These are phyloP conservation scores for Gasterosteus nipponicus DNA, from an alignment of 2,113 vertebrate genomes.

Conservation along the genomic window DNA sequence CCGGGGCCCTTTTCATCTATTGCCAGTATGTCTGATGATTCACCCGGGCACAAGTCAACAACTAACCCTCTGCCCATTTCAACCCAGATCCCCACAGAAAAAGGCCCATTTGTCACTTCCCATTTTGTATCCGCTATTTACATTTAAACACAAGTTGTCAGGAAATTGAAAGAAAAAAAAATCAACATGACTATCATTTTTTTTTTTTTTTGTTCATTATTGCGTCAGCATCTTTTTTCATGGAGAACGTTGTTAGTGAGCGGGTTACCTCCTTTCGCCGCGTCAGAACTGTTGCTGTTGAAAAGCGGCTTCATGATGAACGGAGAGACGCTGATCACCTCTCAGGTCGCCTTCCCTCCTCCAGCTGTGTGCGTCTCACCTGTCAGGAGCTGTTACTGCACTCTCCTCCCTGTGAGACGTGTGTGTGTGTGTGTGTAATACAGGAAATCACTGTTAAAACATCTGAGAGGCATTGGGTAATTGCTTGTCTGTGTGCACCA, in stretches of 20 bases:
- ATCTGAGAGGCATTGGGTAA: not conserved
- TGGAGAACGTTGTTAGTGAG: not conserved
- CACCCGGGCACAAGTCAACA: conserved; percentile 30
- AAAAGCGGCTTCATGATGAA: conserved; percentile 57
- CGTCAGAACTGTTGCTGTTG: conserved; percentile 38
- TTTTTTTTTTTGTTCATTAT: not conserved
- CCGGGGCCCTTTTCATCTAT: conserved; percentile 39
- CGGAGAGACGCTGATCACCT: conserved; percentile 32
- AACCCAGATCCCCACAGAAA: not conserved
- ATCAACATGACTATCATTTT: no score
- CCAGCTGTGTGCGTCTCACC: conserved; percentile 55
- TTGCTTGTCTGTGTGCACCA: conserved; percentile 4
- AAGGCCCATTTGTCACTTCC: not conserved
- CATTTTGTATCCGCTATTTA: not conserved
- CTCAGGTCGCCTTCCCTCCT: conserved; percentile 39
- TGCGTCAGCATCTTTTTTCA: not conserved
- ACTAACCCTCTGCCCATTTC: not conserved
- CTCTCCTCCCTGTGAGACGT: conserved; percentile 10
- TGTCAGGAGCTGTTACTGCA: conserved; percentile 15
- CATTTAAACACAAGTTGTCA: not conserved
- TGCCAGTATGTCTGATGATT: conserved; percentile 16
- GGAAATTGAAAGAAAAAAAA: not conserved
- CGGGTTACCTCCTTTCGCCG: conserved; percentile 35
- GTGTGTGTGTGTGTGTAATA: conserved; percentile 14
- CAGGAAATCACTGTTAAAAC: conserved; percentile 12